Base-by-base conservation (phyloP, 2,888 invertebrate species). In the Pollenia angustigena region DNA sequence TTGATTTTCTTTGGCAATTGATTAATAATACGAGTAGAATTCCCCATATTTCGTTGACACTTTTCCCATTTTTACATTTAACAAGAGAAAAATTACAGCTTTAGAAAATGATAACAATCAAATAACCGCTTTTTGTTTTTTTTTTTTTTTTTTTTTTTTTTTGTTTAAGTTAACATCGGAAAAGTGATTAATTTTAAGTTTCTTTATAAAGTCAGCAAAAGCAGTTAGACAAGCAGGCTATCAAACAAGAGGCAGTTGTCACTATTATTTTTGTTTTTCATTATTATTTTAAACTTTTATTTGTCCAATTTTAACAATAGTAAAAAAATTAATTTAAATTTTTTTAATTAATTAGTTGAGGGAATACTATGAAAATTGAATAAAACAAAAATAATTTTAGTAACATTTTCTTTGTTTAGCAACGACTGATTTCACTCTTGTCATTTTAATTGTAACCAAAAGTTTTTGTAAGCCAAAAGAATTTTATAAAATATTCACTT, bases 371-470 rank as follows among this genome's bases (percentile, higher is more conserved):
- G 46, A 64, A 74, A 32, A 60, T 56, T 46, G 18, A 18, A 3
- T 23, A 23, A 23, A 23, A 54, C 18, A 71, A n/a, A 16, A 44
- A 23, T 18, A 42, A 2, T 62, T 23, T 75, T 52, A 40, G 23
- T 64, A 52, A 18, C 9, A 56, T 44, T 66, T 58, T 48, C 48
- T 58, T 69, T 60, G n/a, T 52, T 52, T 60, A 11, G 9, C 80
- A 23, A 12, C 48, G 10, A 74, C 82, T 79, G 74, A 79, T 85
- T 85, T 85, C 85, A 75, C 82, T 82, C 69, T 62, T 81, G 60
- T 42, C 23, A 79, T 79, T 79, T 82, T 82, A 85, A 82, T 79
- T 85, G 78, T 40, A 64, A 69, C 72, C 81, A 85, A 85, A 81
- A 69, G 7, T 14, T 32, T 32, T 32, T 32, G 32, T 40, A n/a